Conservation (phyloP, 2,113 vertebrate genomes). For the Ariopsis seemanni region DNA sequence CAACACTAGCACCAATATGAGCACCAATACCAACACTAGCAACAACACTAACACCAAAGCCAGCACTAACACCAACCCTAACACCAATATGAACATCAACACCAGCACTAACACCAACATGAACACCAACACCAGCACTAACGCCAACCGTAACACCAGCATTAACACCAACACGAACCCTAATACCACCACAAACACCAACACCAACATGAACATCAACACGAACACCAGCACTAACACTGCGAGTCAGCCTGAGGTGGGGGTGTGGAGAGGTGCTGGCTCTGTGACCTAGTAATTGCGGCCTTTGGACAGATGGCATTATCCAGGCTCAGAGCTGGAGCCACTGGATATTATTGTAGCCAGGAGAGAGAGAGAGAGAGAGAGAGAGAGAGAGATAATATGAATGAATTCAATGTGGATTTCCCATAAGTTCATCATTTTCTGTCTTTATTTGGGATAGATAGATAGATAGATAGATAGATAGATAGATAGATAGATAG, state of each 20-base stretch:
- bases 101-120: no score
- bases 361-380: conserved; percentile 78
- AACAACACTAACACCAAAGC: no score
- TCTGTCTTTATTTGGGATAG: not conserved
- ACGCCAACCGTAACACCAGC: no score
- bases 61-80: no score
- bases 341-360: conserved; percentile 91
- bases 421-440: conserved; percentile 5
- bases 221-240: not conserved
- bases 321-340: conserved; percentile 88
- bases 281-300: conserved; percentile 88
- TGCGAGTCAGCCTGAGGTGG: not conserved
- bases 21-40: no score
- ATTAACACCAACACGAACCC: no score
- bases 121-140: no score
- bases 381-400: conserved; percentile 60
- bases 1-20: no score
- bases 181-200: no score
- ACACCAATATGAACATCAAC: no score
- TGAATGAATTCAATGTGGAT: not conserved
- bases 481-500: not conserved
- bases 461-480: not conserved
- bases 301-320: conserved; percentile 91
- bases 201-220: no score
- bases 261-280: conserved; percentile 58